Evolutionary conservation across 2,113 vertebrate species (phyloP).

Genomic region (Hiodon alosoides): DNA sequence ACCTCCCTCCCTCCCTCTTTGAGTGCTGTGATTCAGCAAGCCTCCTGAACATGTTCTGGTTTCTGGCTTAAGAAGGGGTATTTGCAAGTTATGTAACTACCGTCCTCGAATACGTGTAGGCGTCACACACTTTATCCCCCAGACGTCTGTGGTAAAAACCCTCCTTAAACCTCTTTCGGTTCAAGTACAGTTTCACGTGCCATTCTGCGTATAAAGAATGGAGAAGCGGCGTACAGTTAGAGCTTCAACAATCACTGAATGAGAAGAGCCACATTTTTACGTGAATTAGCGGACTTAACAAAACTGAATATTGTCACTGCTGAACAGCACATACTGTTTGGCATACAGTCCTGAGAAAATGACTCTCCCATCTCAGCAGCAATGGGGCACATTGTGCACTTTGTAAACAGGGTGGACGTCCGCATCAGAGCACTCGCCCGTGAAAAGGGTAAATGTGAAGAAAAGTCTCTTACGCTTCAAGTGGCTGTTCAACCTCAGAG

Average conservation of each 20-base stretch:
- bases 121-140: conserved; percentile 15
- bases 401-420: neutral
- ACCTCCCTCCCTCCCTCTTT: neutral
- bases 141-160: neutral
- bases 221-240: neutral
- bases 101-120: conserved; percentile 18
- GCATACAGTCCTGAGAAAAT: too few species aligned
- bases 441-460: neutral
- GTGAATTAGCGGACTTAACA: too few species aligned
- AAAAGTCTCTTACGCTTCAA: neutral
- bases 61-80: neutral
- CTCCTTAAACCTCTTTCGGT: neutral
- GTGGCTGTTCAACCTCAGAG: too few species aligned
- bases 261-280: neutral
- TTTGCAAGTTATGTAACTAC: conserved; percentile 6
- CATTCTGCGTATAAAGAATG: neutral
- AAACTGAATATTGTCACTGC: too few species aligned
- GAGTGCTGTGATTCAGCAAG: conserved; percentile 21
- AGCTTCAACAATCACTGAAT: neutral
- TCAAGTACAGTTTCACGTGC: neutral
- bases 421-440: neutral
- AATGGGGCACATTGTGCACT: neutral
- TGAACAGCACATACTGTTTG: too few species aligned
- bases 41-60: conserved; percentile 15
- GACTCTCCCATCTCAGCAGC: neutral